Evolutionary conservation across 2,888 invertebrate genomes (phyloP).

Genomic region (Hirtodrosophila confusa): DNA sequence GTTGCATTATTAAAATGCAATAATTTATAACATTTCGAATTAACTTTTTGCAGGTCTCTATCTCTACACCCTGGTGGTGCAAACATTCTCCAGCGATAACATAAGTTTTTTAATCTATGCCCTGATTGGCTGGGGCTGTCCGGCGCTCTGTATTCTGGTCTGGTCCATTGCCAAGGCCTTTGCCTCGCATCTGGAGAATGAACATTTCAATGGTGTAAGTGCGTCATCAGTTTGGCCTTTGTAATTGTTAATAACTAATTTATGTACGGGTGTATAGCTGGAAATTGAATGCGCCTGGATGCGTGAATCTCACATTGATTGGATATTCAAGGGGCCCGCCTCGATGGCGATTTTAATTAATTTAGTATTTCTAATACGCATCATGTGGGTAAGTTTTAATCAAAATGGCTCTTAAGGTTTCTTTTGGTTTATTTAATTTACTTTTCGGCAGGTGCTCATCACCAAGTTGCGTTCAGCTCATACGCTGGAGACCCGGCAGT

Average conservation of each 20-base stretch:
- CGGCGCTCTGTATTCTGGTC: slow-evolving; percentile 79
- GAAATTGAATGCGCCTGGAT: slow-evolving; percentile 91
- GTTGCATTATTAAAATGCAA: slow-evolving; percentile 10
- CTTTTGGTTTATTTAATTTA: background rate
- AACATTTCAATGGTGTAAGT: slow-evolving; percentile 82
- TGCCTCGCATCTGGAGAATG: slow-evolving; percentile 78
- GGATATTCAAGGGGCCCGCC: slow-evolving; percentile 94
- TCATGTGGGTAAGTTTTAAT: slow-evolving; percentile 91
- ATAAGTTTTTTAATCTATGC: slow-evolving; percentile 92
- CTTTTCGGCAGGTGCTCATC: slow-evolving; percentile 90
- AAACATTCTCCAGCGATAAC: slow-evolving; percentile 93
- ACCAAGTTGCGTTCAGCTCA: slow-evolving; percentile 96
- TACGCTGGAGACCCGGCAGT: slow-evolving; percentile 94
- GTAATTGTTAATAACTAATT: slow-evolving; percentile 10
- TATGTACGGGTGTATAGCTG: slow-evolving; percentile 66
- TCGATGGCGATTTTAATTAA: slow-evolving; percentile 92
- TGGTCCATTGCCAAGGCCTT: slow-evolving; percentile 83
- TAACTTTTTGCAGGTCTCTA: slow-evolving; percentile 88
- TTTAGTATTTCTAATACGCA: slow-evolving; percentile 91
- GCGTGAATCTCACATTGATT: slow-evolving; percentile 91
- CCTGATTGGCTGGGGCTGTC: slow-evolving; percentile 91
- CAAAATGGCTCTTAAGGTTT: too few relatives aligned
- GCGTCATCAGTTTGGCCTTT: slow-evolving; percentile 7
- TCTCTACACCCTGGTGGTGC: slow-evolving; percentile 93
- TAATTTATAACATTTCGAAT: slow-evolving; percentile 18